A percentile compares a stretch with the other conserved stretches of the same genome.
Evolutionary conservation across 2,797 vertebrate species (phyloP).

Genomic region (Odontamblyopus rebecca): DNA sequence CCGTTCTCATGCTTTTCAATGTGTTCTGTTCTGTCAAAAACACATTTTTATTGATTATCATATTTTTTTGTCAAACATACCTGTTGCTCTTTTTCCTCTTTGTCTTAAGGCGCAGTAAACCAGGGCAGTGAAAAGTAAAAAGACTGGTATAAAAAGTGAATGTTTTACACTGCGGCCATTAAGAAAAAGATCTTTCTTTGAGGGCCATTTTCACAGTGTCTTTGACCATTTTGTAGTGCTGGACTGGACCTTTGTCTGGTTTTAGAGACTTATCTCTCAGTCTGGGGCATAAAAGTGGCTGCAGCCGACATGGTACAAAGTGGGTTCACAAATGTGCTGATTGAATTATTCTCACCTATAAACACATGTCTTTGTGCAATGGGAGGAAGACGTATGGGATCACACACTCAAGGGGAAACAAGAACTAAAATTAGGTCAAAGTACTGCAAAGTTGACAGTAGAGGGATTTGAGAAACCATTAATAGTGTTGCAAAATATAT

Average conservation of each 20-base stretch:
- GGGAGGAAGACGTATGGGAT: neutral
- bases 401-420: neutral
- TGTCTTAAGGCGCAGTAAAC: slow-evolving; percentile 17
- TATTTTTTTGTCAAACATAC: slow-evolving; percentile 2
- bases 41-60: neutral
- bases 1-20: slow-evolving; percentile 7
- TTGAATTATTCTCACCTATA: neutral
- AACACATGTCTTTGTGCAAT: neutral
- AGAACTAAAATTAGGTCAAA: neutral
- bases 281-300: neutral
- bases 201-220: slow-evolving; percentile 1
- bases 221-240: too few relatives aligned
- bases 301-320: neutral
- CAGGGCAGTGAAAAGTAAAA: neutral
- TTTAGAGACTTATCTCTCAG: neutral
- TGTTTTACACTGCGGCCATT: slow-evolving; percentile 19
- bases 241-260: neutral
- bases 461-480: neutral
- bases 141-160: slow-evolving; percentile 14
- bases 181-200: slow-evolving; percentile 17
- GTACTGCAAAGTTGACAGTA: neutral
- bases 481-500: neutral
- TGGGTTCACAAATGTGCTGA: neutral
- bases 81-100: neutral
- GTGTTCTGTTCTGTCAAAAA: slow-evolving; percentile 11